Base-by-base conservation (phyloP, 2,113 vertebrate species). In the Eudyptes chrysolophus region DNA sequence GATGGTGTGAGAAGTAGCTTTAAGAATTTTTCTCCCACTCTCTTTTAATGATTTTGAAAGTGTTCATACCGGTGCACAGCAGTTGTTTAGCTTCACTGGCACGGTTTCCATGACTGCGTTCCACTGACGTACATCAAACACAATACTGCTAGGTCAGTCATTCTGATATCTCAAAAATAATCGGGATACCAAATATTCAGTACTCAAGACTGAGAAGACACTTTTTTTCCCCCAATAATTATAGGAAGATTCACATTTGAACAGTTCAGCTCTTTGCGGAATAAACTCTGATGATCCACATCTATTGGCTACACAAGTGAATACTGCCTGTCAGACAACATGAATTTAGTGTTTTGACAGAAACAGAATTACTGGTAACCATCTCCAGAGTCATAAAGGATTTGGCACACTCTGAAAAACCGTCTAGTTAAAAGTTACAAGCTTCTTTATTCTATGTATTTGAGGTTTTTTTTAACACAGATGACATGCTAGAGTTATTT, bases 81-180 rank as follows among this genome's bases (percentile, higher is more conserved):
- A 9, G 16, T 3, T 54, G 3, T 57, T 74, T 11, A 89, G 52
- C 38, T 71, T 71, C 57, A 74, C 18, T 60, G 58, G 25, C 42
- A 79, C 0, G 1, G 26, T 34, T 55, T 87, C 44, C 25, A 0
- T 11, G 17, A 58, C 5, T 6, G 10, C 2, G 1, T 76, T 76
- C 44, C 46, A 48, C 34, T 62, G 52, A 84, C 26, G 29, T 42
- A 20, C 11, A 51, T 29, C 18, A 81, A 60, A 76, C 21, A 71
- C 85, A 81, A 54, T 22, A 70, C 26, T 29, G 22, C 25, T 22
- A 87, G 38, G 22, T 71, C 44, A 84, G 64, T 49, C 40, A 90
- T 36, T 89, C 29, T 62, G 49, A 0, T 11, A 70, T 17, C 42
- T 90, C 12, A 84, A 14, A 93, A 90, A 65, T 42, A 75, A 62